A percentile compares a stretch with the other conserved stretches of the same genome.
These are phyloP conservation scores for Crotalus horridus DNA, from an alignment of 2,113 vertebrate genomes.

Conservation along the genomic window DNA sequence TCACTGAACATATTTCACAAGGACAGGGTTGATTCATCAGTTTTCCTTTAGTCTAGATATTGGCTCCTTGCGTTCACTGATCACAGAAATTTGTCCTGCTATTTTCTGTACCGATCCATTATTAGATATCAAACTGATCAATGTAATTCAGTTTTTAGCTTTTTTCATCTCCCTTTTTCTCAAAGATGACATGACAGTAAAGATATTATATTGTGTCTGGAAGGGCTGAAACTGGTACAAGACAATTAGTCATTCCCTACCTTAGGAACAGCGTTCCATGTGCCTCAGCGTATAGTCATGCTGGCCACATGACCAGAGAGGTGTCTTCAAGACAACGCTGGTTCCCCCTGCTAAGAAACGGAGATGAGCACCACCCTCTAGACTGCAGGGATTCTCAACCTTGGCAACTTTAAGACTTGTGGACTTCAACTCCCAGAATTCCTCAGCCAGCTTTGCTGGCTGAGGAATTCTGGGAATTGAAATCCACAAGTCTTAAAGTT, in stretches of 20 bases:
- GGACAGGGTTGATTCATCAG: neutral
- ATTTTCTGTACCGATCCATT: neutral
- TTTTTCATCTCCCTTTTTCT: neutral
- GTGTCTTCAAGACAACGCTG: neutral
- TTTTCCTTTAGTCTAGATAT: neutral
- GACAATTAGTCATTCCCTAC: neutral
- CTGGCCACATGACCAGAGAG: neutral
- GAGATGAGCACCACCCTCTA: neutral
- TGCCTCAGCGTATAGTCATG: neutral
- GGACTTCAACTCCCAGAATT: too few relatives aligned
- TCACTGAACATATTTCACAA: neutral
- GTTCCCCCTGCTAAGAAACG: neutral
- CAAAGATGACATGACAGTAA: neutral
- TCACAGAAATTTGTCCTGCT: neutral
- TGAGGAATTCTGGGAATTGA: too few relatives aligned
- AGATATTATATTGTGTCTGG: neutral
- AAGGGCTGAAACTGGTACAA: neutral
- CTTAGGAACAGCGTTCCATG: neutral
- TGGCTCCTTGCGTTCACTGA: neutral
- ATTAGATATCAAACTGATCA: neutral
- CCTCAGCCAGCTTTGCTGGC: too few relatives aligned
- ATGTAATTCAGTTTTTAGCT: neutral
- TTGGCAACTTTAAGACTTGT: too few relatives aligned
- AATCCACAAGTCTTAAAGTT: too few relatives aligned
- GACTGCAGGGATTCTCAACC: too few relatives aligned